Evolutionary conservation across 2,113 vertebrate species (phyloP), one percentile per base, ranked within the genome.

Genomic region (Amphiprion ocellaris): DNA sequence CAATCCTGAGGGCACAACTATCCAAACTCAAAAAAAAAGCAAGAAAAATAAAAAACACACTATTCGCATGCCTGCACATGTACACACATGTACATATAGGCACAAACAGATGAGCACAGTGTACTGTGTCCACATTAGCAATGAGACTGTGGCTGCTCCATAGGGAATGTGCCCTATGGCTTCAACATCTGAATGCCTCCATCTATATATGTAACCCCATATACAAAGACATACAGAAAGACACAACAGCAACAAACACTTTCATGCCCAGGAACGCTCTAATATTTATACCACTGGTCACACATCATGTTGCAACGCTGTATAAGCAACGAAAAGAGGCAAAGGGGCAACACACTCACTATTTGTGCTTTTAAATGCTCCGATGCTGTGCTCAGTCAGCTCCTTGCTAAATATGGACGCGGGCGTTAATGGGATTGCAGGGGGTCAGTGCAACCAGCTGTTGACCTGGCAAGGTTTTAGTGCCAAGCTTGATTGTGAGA

Each of bases 401-500:
- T 58, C n/a, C 16, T 58, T 37, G 55, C 44, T 70, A 59, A 75
- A 64, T 74, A 53, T 15, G 33, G 62, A 55, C 41, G 19, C 30
- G 44, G 33, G 47, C 60, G 81, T 72, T 67, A 67, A 74, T 58
- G 24, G 58, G 54, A 68, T 55, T 23, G 39, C 54, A 82, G 55
- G 37, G 26, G 74, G 80, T 80, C 59, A 53, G 41, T 24, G 86
- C 74, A 74, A 84, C 37, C 79, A 74, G 73, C 69, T 74, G 77
- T 70, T 69, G 62, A 56, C 76, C 69, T 81, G 75, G 68, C 74
- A 71, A 59, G 6, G 33, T 26, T 64, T 79, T 37, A 39, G 41
- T 69, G 66, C 59, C 70, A 83, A 63, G 50, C 53, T 60, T 72
- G 54, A 81, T 87, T 70, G 66, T 59, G 16, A 19, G 68, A 79